These are phyloP conservation scores for Gallirallus australis DNA, from an alignment of 2,797 vertebrate genomes.

Conservation along the genomic window DNA sequence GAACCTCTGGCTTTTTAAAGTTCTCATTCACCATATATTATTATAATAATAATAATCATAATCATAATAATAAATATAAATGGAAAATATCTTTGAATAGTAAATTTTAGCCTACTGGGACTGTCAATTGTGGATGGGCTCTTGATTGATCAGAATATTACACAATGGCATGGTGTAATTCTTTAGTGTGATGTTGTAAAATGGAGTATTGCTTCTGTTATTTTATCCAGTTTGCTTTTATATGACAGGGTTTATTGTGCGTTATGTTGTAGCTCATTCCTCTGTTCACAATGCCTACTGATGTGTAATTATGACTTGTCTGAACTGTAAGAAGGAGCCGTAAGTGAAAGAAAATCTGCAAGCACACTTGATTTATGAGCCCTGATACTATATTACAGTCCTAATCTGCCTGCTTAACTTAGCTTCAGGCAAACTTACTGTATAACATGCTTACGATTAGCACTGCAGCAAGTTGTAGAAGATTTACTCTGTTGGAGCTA, in stretches of 20 bases:
- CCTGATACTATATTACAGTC: constrained; percentile 84
- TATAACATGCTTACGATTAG: constrained; percentile 83
- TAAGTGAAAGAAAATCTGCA: constrained; percentile 90
- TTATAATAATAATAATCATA: constrained; percentile 72
- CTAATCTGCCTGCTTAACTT: constrained; percentile 90
- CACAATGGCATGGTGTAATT: constrained; percentile 85
- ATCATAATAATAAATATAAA: constrained; percentile 76
- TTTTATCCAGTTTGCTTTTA: constrained; percentile 94
- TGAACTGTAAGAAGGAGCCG: constrained; percentile 87
- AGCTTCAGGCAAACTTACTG: constrained; percentile 83
- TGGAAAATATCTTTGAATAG: constrained; percentile 76
- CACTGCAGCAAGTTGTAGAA: constrained; percentile 80
- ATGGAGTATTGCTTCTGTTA: constrained; percentile 92
- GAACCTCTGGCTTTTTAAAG: constrained; percentile 72
- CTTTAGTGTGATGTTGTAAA: constrained; percentile 89
- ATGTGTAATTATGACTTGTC: constrained; percentile 97
- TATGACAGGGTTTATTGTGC: constrained; percentile 95
- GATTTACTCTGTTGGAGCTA: constrained; percentile 79
- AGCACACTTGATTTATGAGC: constrained; percentile 92
- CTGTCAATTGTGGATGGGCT: constrained; percentile 83
- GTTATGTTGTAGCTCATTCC: constrained; percentile 92
- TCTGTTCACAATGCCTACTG: constrained; percentile 87
- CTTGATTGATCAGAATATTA: constrained; percentile 87
- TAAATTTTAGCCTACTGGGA: constrained; percentile 80
- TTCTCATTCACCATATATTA: constrained; percentile 65